Percentiles rank a stretch among this genome's conserved stretches.
These are phyloP conservation scores for Octopus bimaculoides DNA, from an alignment of 1,140 invertebrate species.

Conservation along the genomic window DNA sequence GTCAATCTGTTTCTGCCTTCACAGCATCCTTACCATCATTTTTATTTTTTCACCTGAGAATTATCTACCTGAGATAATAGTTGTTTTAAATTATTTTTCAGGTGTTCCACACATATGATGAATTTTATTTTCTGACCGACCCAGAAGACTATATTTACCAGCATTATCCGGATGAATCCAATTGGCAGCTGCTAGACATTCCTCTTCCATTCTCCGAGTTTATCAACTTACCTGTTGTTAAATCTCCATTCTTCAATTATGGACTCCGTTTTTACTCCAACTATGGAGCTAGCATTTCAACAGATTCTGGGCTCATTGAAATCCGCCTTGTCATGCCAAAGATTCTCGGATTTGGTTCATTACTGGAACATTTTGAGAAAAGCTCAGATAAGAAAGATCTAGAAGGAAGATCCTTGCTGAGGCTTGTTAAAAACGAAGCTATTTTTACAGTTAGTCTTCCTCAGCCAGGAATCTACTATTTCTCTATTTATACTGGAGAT, in stretches of 20 bases:
- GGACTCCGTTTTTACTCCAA: slow-evolving; percentile 47
- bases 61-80: too few relatives aligned
- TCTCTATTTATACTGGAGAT: slow-evolving; percentile 50
- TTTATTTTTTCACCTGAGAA: too few relatives aligned
- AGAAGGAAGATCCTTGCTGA: slow-evolving; percentile 45
- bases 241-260: slow-evolving; percentile 55
- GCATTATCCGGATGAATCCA: slow-evolving; percentile 61
- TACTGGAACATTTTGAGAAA: slow-evolving; percentile 45
- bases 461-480: slow-evolving; percentile 46
- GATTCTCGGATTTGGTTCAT: slow-evolving; percentile 46
- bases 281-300: slow-evolving; percentile 44
- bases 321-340: slow-evolving; percentile 45
- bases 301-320: slow-evolving; percentile 50
- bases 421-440: slow-evolving; percentile 48
- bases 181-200: slow-evolving; percentile 61
- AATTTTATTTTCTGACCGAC: slow-evolving; percentile 62
- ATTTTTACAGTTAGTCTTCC: slow-evolving; percentile 51
- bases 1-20: too few relatives aligned
- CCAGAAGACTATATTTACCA: slow-evolving; percentile 62
- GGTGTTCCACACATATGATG: slow-evolving; percentile 53
- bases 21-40: too few relatives aligned
- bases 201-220: slow-evolving; percentile 61
- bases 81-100: background rate
- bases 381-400: slow-evolving; percentile 33
- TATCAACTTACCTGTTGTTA: slow-evolving; percentile 57